Base-by-base conservation (phyloP, 2,113 vertebrate genomes). In the Oreotragus oreotragus region DNA sequence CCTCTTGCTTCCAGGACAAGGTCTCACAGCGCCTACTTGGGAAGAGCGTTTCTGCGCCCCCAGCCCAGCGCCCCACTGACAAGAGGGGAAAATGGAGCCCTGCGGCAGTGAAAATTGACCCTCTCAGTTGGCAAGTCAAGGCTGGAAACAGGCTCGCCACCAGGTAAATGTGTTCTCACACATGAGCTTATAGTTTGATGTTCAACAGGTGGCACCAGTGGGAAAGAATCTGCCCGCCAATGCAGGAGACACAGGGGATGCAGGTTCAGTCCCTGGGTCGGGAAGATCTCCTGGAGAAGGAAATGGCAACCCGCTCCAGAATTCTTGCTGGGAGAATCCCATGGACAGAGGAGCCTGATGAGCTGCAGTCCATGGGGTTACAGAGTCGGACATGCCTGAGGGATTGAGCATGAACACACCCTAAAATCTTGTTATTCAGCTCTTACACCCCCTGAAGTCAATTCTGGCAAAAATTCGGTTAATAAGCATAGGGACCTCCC, bases 21-120 rank as follows among this genome's bases (percentile, higher is more conserved):
- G 25, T 47, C 5, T 25, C 3, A 5, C 7, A 4, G 5, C 0
- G 4, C 58, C 30, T 4, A 4, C 33, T 9, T 9, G 43, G 9
- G 13, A 36, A 51, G 45, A 5, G 13, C 6, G 0, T 2, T 23
- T 27, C 55, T 17, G 33, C 49, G 36, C 11, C 2, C 60, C 7
- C 3, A 36, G 62, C n/a, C 47, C 27, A 25, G 2, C 2, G 17
- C 14, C 14, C 14, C 16, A 11, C 6, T 0, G 3, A 14, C 9
- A 70, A 70, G 5, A 28, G 16, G 14, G 8, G 19, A 7, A 76
- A 10, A 2, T 4, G 1, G 43, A 88, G n/a, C 64, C 43, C 25
- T 51, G 49, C 23, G 55, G 3, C 10, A 4, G 39, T 6, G 6
- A 23, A 14, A 64, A 49, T 0, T 33, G 4, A 10, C 2, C 43